phyloP scores from a whole-genome alignment of 1,140 invertebrate genomes.

The Eubasilissa regina region DNA sequence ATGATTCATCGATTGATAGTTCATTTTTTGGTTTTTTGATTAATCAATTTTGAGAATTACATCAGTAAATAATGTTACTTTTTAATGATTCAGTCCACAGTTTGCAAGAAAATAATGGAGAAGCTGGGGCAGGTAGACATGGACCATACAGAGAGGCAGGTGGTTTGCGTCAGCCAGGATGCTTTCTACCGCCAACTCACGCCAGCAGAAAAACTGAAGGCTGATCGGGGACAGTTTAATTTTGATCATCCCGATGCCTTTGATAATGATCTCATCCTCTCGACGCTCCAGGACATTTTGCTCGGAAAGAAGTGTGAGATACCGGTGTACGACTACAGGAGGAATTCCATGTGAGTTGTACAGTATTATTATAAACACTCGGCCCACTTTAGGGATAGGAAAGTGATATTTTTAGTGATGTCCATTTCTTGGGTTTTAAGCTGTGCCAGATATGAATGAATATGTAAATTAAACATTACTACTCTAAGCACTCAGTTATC shows the following conservation, averaged over 20 bases:
- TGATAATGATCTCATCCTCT: slow-evolving; percentile 87
- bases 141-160: slow-evolving; percentile 90
- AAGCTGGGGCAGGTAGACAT: slow-evolving; percentile 92
- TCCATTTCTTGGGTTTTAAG: too few relatives aligned
- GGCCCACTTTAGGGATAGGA: too few relatives aligned
- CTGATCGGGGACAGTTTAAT: slow-evolving; percentile 94
- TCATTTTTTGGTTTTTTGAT: too few relatives aligned
- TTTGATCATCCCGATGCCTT: slow-evolving; percentile 98
- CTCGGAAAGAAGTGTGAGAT: slow-evolving; percentile 89
- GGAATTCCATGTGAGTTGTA: slow-evolving; percentile 83
- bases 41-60: too few relatives aligned
- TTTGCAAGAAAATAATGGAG: slow-evolving; percentile 96
- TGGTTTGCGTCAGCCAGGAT: slow-evolving; percentile 96
- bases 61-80: too few relatives aligned
- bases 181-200: slow-evolving; percentile 94
- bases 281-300: slow-evolving; percentile 86
- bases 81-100: slow-evolving; percentile 83
- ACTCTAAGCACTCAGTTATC: too few relatives aligned
- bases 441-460: too few relatives aligned
- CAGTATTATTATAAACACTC: too few relatives aligned
- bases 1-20: too few relatives aligned
- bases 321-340: slow-evolving; percentile 92
- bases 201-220: slow-evolving; percentile 84
- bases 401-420: too few relatives aligned
- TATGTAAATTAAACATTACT: too few relatives aligned